These are phyloP conservation scores for Benitochromis conjunctus DNA, from an alignment of 2,113 vertebrate species.

Conservation along the genomic window DNA sequence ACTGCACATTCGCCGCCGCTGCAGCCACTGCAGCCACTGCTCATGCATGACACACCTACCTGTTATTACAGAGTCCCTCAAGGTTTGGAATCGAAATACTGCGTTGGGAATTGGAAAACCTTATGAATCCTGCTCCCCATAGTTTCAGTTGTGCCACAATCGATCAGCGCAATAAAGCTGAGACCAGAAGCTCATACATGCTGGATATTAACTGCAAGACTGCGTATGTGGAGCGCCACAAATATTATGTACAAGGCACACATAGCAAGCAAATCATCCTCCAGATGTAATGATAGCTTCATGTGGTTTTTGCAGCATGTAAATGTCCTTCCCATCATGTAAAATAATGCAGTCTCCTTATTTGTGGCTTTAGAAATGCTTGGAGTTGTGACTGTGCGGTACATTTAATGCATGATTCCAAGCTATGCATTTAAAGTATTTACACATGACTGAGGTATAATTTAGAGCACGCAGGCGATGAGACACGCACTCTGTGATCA, in stretches of 20 bases:
- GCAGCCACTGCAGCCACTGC: slow-evolving; percentile 10
- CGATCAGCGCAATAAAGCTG: background rate
- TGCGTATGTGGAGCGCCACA: background rate
- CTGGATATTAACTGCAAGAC: background rate
- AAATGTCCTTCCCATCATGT: background rate
- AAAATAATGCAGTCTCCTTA: background rate
- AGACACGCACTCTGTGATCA: background rate
- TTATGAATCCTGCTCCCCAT: slow-evolving; percentile 1
- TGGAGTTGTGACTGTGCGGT: background rate
- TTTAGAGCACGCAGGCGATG: background rate
- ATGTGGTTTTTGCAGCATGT: background rate
- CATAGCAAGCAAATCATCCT: background rate
- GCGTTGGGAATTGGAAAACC: background rate
- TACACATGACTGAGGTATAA: background rate
- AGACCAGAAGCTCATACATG: background rate
- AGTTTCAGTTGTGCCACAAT: background rate
- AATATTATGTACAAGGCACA: background rate
- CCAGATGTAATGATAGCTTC: background rate
- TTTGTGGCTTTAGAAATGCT: background rate
- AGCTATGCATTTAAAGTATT: background rate
- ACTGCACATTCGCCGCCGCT: background rate
- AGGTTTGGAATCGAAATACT: background rate
- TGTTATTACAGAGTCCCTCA: background rate
- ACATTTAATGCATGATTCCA: background rate
- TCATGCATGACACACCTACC: slow-evolving; percentile 10